Conservation (phyloP, 2,888 invertebrate genomes). For the Drosophila greeni region DNA sequence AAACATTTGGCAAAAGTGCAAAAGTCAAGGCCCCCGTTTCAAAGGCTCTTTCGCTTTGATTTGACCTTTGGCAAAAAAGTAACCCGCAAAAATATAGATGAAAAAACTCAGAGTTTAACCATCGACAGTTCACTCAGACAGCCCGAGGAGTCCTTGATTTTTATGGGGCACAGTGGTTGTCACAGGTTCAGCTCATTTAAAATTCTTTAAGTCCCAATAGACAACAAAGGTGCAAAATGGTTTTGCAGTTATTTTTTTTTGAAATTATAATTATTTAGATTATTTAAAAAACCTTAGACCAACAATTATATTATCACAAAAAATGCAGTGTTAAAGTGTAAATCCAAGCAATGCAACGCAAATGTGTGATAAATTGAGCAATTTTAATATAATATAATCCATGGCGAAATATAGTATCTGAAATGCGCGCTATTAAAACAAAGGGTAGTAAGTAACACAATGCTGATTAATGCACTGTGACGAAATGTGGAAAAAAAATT, state of each 20-base stretch:
- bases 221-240: not conserved
- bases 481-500: conserved; percentile 37
- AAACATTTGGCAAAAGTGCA: conserved; percentile 65
- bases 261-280: not conserved
- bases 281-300: too few relatives aligned
- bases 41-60: conserved; percentile 40
- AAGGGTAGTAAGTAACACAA: conserved; percentile 26
- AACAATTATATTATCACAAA: too few relatives aligned
- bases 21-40: conserved; percentile 67
- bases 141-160: conserved; percentile 28
- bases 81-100: conserved; percentile 33
- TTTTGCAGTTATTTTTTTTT: not conserved
- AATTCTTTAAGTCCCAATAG: not conserved
- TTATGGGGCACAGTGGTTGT: conserved; percentile 32
- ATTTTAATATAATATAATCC: conserved; percentile 7
- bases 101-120: conserved; percentile 25
- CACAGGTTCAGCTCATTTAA: not conserved
- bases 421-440: conserved; percentile 33
- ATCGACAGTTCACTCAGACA: conserved; percentile 27
- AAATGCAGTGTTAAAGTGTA: not conserved
- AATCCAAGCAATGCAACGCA: not conserved
- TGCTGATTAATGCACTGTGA: conserved; percentile 64
- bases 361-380: not conserved
- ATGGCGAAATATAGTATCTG: conserved; percentile 17
- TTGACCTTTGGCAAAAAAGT: conserved; percentile 63